Evolutionary conservation across 2,113 vertebrate genomes (phyloP).

Genomic region (Cyphomyrus plagiostoma): DNA sequence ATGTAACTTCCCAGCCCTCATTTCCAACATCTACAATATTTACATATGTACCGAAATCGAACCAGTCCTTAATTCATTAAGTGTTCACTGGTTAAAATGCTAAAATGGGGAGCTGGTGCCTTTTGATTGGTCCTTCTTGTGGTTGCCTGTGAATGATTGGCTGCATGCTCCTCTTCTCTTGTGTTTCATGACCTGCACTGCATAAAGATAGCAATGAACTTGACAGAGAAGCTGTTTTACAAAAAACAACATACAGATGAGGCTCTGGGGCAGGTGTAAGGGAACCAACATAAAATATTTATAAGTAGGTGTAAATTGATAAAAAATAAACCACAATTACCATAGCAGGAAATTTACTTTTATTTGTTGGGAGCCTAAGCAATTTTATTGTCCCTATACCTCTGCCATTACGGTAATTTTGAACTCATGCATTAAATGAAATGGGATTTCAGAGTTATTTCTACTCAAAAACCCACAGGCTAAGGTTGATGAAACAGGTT

Average conservation of each 20-base stretch:
- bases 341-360: background rate
- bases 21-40: background rate
- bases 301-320: background rate
- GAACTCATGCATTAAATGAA: background rate
- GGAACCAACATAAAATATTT: background rate
- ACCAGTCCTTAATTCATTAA: background rate
- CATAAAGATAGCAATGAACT: background rate
- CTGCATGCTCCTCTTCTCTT: background rate
- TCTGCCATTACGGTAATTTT: background rate
- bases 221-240: background rate
- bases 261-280: background rate
- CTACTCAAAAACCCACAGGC: background rate
- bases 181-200: background rate
- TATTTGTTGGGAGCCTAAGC: background rate
- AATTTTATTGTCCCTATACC: background rate
- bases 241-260: background rate
- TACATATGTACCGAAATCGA: background rate
- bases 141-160: background rate
- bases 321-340: background rate
- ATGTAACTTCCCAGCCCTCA: background rate
- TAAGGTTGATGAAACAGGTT: constrained; percentile 1
- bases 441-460: background rate
- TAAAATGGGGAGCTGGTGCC: background rate
- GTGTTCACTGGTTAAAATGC: background rate
- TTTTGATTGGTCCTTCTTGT: background rate